Base-by-base conservation (phyloP, 2,113 vertebrate genomes). In the Mesocricetus auratus region DNA sequence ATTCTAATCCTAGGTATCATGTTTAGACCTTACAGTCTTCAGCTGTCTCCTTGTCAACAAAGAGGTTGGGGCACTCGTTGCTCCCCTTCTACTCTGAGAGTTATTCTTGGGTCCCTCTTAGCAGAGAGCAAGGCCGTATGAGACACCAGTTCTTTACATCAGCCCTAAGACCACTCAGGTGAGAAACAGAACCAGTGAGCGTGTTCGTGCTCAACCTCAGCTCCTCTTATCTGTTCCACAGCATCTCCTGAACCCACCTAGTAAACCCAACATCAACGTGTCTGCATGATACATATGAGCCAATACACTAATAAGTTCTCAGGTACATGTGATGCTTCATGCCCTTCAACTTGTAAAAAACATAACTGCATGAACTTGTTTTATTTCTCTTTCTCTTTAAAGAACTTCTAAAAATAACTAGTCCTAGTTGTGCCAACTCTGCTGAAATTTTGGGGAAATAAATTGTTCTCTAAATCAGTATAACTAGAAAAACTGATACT, bases 41-140 rank as follows among this genome's bases (percentile, higher is more conserved):
- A 90, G 93, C 81, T 96, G 83, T 96, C 96, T 96, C 86, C 79
- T 95, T 93, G 92, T 93, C 90, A 92, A 33, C 24, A 42, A 36
- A 81, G 56, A 94, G 64, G 94, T 93, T 64, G 47, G 19, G 56
- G 17, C 0, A 1, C 60, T 77, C 2, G 1, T 2, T 60, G 12
- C 36, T 91, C 56, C 53, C 88, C 45, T 42, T 91, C 5, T 42
- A n/a, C 10, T 42, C 96, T 90, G 47, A 88, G n/a, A 68, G 77
- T 42, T 73, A 47, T 1, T 10, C 2, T 47, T 47, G 29, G 16
- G 94, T 53, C n/a, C 1, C 15, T 11, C n/a, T 42, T 94, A 26
- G 4, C 42, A 31, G 58, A 82, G 64, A 71, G 31, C 60, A 90
- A 92, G 68, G 69, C 16, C 36, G 69, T 42, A 79, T 58, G 26